A percentile compares a stretch with the other conserved stretches of the same genome.
Evolutionary conservation across 1,140 invertebrate species (phyloP).

Genomic region (Pollicipes pollicipes): DNA sequence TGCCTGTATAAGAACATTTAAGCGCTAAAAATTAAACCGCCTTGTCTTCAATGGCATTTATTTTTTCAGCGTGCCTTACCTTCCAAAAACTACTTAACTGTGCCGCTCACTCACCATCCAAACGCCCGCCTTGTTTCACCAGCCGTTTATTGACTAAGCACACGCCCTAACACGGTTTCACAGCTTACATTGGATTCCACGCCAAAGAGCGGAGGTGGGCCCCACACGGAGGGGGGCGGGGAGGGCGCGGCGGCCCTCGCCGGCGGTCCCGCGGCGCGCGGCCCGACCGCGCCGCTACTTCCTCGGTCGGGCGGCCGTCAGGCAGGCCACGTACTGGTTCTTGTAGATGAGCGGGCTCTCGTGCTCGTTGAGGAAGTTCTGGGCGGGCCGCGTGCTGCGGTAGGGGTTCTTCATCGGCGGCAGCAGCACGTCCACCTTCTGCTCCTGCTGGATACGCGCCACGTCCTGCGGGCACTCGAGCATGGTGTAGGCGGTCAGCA

Average conservation of each 20-base stretch:
- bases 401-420: slow-evolving; percentile 38
- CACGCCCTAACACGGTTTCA: neutral
- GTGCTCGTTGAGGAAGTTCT: slow-evolving; percentile 54
- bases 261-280: neutral
- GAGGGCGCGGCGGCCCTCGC: too few species aligned
- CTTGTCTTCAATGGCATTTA: too few species aligned
- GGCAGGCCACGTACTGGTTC: slow-evolving; percentile 38
- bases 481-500: neutral
- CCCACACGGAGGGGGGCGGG: too few species aligned
- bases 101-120: too few species aligned
- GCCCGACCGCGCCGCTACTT: neutral
- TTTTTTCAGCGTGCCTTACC: too few species aligned
- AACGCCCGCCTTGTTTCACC: neutral
- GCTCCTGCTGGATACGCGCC: neutral
- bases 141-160: neutral
- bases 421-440: neutral
- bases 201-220: too few species aligned
- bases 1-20: too few species aligned
- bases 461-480: neutral
- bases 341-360: slow-evolving; percentile 47
- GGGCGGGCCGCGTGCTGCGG: slow-evolving; percentile 43
- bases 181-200: neutral
- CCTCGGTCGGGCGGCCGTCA: neutral
- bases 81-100: too few species aligned
- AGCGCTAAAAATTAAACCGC: too few species aligned